Conservation (phyloP, 1,140 invertebrate species). For the Diachasma alloeum region DNA sequence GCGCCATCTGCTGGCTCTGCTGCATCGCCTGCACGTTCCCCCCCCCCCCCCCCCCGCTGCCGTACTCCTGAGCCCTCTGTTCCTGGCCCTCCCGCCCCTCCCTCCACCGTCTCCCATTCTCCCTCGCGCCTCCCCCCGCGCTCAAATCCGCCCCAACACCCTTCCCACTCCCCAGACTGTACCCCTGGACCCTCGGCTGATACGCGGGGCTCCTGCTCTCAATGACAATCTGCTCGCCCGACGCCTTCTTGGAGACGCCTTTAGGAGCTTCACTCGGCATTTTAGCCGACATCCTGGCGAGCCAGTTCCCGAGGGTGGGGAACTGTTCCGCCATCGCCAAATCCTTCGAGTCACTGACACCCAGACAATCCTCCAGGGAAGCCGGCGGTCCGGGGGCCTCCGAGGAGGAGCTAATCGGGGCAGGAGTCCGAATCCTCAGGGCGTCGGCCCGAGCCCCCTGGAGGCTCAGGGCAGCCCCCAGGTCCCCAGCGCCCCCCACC, state of each 20-base stretch:
- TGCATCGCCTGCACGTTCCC: neutral
- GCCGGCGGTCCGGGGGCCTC: neutral
- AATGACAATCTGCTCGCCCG: conserved; percentile 16
- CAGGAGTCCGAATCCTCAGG: neutral
- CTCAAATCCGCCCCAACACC: neutral
- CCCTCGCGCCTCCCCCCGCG: neutral
- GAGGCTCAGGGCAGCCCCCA: neutral
- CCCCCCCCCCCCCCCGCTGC: neutral
- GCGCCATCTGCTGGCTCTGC: conserved; percentile 11
- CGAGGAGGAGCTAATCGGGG: neutral
- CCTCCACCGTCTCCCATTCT: neutral
- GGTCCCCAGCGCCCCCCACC: neutral
- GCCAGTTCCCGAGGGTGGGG: conserved; percentile 55
- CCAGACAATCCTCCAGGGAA: neutral
- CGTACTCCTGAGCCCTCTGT: neutral
- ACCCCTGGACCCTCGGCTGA: neutral
- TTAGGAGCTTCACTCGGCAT: neutral
- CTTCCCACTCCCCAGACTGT: neutral
- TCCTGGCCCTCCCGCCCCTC: neutral
- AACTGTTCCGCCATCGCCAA: conserved; percentile 46
- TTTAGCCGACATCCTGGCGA: conserved; percentile 40
- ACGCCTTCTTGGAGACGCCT: conserved; percentile 5
- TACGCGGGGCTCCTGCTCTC: neutral
- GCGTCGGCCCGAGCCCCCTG: neutral
- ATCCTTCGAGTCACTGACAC: neutral